Base-by-base conservation (phyloP, 2,888 invertebrate genomes). In the Lithophane ornitopus region DNA sequence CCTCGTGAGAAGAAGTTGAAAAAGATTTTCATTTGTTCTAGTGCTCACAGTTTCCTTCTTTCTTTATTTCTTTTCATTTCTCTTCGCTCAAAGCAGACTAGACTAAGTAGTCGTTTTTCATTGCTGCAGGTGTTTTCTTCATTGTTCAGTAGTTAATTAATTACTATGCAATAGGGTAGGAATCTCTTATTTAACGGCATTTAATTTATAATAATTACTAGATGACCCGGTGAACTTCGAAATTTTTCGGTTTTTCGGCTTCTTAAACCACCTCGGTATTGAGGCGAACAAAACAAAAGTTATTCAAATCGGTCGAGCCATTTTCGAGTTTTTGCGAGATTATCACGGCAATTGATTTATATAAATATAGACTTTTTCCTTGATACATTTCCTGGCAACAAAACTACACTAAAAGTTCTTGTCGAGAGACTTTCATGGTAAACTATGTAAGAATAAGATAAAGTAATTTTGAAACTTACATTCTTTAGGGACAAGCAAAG, bases 381-480 rank as follows among this genome's bases (percentile, higher is more conserved):
- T 22, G 3, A n/a, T 58, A 16, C 16, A 39, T 26, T 46, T 11
- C 7, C 28, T n/a, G 9, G 19, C 3, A 41, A 34, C 7, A 22
- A 77, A 56, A 7, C 46, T 59, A 58, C 46, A 8, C 11, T 11
- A 39, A 14, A 52, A 46, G 16, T 39, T 4, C 1, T 46, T 3
- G n/a, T 22, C 16, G 4, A 69, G 34, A 44, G 39, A 49, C 41
- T 34, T 16, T n/a, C 11, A 16, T 26, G 22, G 14, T 16, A 52
- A 79, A 39, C 66, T 61, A 19, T 14, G 9, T 22, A 54, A 44
- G 26, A 59, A 44, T 44, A 34, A 44, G 26, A 52, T 26, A 78
- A 77, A 74, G 63, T 81, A 6, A 76, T 76, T 76, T 58, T 34
- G 49, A 76, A 63, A 65, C 54, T 80, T 54, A 11, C 22, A 49